Percentiles rank a stretch among this genome's conserved stretches.
Conservation (phyloP, 2,113 vertebrate genomes). For the Triplophysa dalaica region DNA sequence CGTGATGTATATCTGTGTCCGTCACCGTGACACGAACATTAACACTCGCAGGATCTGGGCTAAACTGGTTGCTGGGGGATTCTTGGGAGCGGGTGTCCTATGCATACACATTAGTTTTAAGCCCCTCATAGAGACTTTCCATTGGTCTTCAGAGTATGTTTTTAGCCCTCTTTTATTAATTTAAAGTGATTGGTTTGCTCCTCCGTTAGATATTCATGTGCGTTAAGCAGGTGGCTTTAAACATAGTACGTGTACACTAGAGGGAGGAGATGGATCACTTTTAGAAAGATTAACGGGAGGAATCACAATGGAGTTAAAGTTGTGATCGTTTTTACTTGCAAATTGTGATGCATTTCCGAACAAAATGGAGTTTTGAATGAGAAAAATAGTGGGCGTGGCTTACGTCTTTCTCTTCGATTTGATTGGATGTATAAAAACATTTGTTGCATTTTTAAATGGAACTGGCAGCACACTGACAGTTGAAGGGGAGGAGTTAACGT, state of each 20-base stretch:
- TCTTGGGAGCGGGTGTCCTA: constrained; percentile 45
- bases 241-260: not conserved
- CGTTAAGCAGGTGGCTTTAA: not conserved
- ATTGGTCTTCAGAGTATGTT: constrained; percentile 16
- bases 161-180: constrained; percentile 8
- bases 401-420: too few species aligned
- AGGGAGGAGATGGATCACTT: too few species aligned
- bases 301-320: too few species aligned
- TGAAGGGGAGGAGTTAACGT: too few species aligned
- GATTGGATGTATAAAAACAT: too few species aligned
- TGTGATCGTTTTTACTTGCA: too few species aligned
- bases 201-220: not conserved
- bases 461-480: too few species aligned
- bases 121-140: constrained; percentile 32
- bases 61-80: constrained; percentile 61
- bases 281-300: too few species aligned
- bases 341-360: too few species aligned
- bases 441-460: too few species aligned
- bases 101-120: constrained; percentile 37
- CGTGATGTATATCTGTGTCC: constrained; percentile 70
- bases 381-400: too few species aligned
- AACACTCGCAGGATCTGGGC: constrained; percentile 72
- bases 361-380: too few species aligned
- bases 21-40: constrained; percentile 69
- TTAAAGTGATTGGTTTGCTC: not conserved